Base-by-base conservation (phyloP, 2,888 invertebrate species). In the Magallana nippona region DNA sequence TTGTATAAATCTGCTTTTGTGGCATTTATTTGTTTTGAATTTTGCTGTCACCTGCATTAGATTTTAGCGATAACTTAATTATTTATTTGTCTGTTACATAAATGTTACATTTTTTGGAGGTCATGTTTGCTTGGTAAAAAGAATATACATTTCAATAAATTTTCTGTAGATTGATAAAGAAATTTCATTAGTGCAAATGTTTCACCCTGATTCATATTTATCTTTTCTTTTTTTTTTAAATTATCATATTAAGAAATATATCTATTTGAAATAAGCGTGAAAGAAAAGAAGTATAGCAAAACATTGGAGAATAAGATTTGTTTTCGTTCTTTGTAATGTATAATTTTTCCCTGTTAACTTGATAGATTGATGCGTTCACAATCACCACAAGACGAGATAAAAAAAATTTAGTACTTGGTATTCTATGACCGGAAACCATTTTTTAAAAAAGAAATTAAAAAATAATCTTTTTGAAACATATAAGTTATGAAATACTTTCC, bases 11-110 rank as follows among this genome's bases (percentile, higher is more conserved):
- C 32, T 71, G 15, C 27, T 71, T 71, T 1, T 32, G 71, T 71
- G 27, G 71, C 32, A 71, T 71, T 71, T 15, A 71, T 71, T 71
- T 63, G 63, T 63, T 27, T 63, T 63, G 63, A 27, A 63, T 63
- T 63, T 22, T 71, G 71, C 71, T 13, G 71, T 71, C 71, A 71
- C 71, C 71, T 71, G 71, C 71, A 71, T 22, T 13, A 71, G 71
- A 71, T 71, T 11, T 71, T 10, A 8, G 22, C 3, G 71, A 71
- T 71, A 71, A 71, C 27, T 71, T 27, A 71, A 27, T 71, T 71
- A 71, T 71, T 71, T 71, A 27, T 71, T 71, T 27, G 11, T 15
- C 32, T 27, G 71, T 71, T 71, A 22, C 27, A 71, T 71, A 71
- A 71, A 27, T 13, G 27, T 27, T 27, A 71, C 71, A 71, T 71